Base-by-base conservation (phyloP, 2,113 vertebrate species). In the Vombatus ursinus region DNA sequence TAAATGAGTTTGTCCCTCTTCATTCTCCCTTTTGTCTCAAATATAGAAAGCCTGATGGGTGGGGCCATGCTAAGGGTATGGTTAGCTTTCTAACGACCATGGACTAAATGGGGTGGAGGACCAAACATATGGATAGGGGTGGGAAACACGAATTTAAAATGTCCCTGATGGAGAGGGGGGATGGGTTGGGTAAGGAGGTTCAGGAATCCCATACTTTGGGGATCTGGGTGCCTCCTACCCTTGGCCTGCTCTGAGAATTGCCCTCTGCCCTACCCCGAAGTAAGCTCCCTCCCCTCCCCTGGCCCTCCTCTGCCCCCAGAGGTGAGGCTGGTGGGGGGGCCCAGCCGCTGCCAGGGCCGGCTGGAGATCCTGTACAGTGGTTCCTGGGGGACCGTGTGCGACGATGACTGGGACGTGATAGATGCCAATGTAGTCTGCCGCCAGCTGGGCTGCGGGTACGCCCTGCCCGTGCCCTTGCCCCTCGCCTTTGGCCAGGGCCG, bases 351-450 rank as follows among this genome's bases (percentile, higher is more conserved):
- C 96, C 99, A 99, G 97, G 99, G 99, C 0, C 99, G 99, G 0
- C 98, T 99, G 98, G 99, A 99, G 98, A 99, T 99, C 97, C 97
- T 98, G 91, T 98, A 99, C 95, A 98, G 99, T 0, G 98, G 98
- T 50, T 98, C 99, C 22, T 99, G 99, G 99, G 99, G 99, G 57
- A 99, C 99, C 0, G 99, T 99, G 90, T 99, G 99, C 0, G 99
- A 99, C 0, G 99, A 99, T 0, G 99, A 99, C 98, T 99, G 99
- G 99, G 99, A 99, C 97, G 99, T 99, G 77, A 98, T 99, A 98
- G 99, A 99, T 0, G 99, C 99, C 98, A 99, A 99, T 0, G 99
- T 99, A 94, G 99, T 99, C 96, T 99, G 99, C 89, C 99, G 98
- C 53, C 99, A 99, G 99, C 97, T 99, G 98, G 98, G 98, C 92